phyloP scores from a whole-genome alignment of 2,888 invertebrate genomes.

The Hipparchia sbordonii region DNA sequence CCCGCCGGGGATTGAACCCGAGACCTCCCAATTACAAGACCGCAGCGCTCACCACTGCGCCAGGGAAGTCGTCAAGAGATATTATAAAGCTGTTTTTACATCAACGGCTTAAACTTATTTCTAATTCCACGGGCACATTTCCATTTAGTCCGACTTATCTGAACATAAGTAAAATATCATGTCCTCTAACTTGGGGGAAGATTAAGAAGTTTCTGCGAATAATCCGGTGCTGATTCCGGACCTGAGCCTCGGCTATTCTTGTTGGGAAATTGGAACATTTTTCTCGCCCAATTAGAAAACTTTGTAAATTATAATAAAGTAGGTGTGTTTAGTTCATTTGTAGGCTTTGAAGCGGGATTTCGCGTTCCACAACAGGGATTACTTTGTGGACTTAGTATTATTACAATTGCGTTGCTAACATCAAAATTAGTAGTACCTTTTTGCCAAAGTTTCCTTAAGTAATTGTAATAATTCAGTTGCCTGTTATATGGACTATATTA shows the following conservation, averaged over 20 bases:
- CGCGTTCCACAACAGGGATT: background rate
- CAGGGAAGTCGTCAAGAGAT: too few relatives aligned
- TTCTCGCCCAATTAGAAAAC: constrained; percentile 29
- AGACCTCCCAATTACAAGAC: too few relatives aligned
- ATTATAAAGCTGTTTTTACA: background rate
- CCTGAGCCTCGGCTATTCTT: constrained; percentile 53
- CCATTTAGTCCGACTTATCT: constrained; percentile 45
- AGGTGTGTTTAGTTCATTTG: background rate
- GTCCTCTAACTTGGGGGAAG: constrained; percentile 57
- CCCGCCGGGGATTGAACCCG: too few relatives aligned
- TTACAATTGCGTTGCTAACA: background rate
- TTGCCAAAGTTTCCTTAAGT: background rate
- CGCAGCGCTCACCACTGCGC: too few relatives aligned
- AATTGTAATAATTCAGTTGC: background rate
- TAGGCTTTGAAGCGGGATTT: constrained; percentile 1
- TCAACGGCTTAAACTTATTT: constrained; percentile 16
- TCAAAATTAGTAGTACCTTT: background rate
- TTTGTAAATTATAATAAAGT: constrained; percentile 13
- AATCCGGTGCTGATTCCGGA: constrained; percentile 62
- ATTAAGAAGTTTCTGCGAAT: constrained; percentile 62
- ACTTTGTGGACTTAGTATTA: background rate
- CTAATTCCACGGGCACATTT: constrained; percentile 48
- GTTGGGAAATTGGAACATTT: constrained; percentile 34
- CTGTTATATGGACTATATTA: background rate
- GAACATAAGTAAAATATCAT: constrained; percentile 59